Percentiles rank a stretch among this genome's conserved stretches.
Conservation (phyloP, 2,797 vertebrate species). For the Epinephelus awoara region DNA sequence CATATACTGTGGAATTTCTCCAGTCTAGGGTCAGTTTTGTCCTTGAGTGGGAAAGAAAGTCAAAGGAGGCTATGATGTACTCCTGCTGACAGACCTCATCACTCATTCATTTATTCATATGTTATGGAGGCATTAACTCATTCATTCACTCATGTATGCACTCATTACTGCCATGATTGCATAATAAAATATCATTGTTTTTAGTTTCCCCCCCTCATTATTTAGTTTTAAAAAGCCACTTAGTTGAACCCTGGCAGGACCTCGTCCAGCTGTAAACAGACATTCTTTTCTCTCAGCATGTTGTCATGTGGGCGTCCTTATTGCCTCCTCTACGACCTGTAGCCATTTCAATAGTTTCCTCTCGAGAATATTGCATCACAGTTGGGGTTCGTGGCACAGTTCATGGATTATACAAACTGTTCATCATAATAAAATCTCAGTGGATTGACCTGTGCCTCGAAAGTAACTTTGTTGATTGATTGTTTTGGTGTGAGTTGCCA, state of each 20-base stretch:
- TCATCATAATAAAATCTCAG: background rate
- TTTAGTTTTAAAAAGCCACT: conserved; percentile 23
- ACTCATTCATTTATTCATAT: conserved; percentile 22
- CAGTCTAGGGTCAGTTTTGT: conserved; percentile 56
- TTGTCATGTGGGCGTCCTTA: conserved; percentile 56
- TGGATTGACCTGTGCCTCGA: background rate
- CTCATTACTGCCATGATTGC: background rate
- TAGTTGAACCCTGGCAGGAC: conserved; percentile 43
- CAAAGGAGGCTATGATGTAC: conserved; percentile 26
- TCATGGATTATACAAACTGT: background rate
- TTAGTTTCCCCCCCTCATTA: background rate
- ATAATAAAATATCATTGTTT: background rate
- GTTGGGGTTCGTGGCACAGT: conserved; percentile 3
- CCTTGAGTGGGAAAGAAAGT: conserved; percentile 61
- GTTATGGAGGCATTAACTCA: conserved; percentile 2
- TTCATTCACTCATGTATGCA: background rate
- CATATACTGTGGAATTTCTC: conserved; percentile 63
- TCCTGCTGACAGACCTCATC: conserved; percentile 36
- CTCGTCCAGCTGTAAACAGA: conserved; percentile 55
- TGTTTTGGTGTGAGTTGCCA: no score
- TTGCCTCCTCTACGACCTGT: conserved; percentile 44
- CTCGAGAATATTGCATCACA: conserved; percentile 41
- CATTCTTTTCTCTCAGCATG: conserved; percentile 70
- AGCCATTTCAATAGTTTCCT: conserved; percentile 25
- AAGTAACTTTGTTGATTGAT: background rate